Percentiles rank a stretch among this genome's conserved stretches.
Conservation (phyloP, 2,797 vertebrate species). For the Bovichtus variegatus region DNA sequence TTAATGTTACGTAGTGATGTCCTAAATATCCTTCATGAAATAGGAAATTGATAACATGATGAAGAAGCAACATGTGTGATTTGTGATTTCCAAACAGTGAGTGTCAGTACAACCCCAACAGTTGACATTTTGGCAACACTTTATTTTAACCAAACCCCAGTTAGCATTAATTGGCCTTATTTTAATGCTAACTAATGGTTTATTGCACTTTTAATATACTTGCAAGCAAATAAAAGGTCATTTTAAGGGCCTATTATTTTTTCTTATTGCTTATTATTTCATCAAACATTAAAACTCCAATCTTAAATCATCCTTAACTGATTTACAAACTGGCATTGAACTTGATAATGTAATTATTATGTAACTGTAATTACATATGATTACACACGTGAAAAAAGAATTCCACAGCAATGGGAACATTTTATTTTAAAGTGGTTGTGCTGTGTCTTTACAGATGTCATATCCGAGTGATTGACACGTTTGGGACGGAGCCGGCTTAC, state of each 20-base stretch:
- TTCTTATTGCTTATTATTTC: background rate
- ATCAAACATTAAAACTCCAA: background rate
- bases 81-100: background rate
- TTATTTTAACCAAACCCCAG: background rate
- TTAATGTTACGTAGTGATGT: background rate
- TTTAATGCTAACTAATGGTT: background rate
- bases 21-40: background rate
- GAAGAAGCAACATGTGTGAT: background rate
- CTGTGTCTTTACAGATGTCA: constrained; percentile 88
- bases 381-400: background rate
- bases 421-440: background rate
- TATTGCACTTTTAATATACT: background rate
- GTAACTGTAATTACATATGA: constrained; percentile 1
- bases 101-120: background rate
- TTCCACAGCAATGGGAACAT: background rate
- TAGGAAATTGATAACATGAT: background rate
- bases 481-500: constrained; percentile 96
- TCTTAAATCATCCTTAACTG: background rate
- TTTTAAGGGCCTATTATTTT: background rate
- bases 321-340: background rate
- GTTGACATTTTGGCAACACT: background rate
- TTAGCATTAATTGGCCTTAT: too few relatives aligned
- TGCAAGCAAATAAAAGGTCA: background rate
- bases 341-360: background rate
- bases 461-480: constrained; percentile 95